Percentiles rank a stretch among this genome's conserved stretches.
phyloP scores from a whole-genome alignment of 2,888 invertebrate genomes.

The Drosophila emarginata region DNA sequence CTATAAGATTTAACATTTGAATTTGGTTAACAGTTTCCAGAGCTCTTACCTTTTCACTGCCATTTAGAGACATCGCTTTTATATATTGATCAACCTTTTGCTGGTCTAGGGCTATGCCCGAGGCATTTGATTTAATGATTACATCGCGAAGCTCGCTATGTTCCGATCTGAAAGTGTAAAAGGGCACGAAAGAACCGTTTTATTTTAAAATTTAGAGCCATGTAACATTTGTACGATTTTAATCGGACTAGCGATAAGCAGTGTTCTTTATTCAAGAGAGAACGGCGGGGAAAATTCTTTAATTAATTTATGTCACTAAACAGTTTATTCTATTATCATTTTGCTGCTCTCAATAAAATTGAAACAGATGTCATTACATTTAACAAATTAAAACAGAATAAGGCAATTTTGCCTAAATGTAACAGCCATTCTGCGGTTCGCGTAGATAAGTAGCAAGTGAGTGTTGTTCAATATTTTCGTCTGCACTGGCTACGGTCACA shows the following conservation, averaged over 20 bases:
- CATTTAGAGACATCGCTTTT: constrained; percentile 78
- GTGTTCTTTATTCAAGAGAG: too few species aligned
- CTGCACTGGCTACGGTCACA: constrained; percentile 23
- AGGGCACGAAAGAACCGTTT: background rate
- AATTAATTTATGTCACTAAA: too few species aligned
- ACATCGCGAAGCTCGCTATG: constrained; percentile 69
- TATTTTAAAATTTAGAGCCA: background rate
- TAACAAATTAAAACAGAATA: too few species aligned
- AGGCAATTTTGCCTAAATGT: too few species aligned
- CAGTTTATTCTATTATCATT: too few species aligned
- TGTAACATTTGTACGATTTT: background rate
- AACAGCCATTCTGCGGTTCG: too few species aligned
- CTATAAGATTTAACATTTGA: constrained; percentile 38
- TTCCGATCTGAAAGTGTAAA: constrained; percentile 51
- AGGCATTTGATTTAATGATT: constrained; percentile 68
- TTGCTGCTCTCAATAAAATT: too few species aligned
- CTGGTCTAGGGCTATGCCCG: constrained; percentile 72
- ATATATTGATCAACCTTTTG: constrained; percentile 81
- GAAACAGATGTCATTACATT: too few species aligned
- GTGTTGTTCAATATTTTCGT: background rate
- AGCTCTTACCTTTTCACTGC: constrained; percentile 72
- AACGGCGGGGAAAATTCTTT: too few species aligned
- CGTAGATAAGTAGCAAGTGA: too few species aligned
- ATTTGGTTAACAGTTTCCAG: background rate
- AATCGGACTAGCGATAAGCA: too few species aligned